phyloP scores from a whole-genome alignment of 2,113 vertebrate species.

The Crotalus horridus region DNA sequence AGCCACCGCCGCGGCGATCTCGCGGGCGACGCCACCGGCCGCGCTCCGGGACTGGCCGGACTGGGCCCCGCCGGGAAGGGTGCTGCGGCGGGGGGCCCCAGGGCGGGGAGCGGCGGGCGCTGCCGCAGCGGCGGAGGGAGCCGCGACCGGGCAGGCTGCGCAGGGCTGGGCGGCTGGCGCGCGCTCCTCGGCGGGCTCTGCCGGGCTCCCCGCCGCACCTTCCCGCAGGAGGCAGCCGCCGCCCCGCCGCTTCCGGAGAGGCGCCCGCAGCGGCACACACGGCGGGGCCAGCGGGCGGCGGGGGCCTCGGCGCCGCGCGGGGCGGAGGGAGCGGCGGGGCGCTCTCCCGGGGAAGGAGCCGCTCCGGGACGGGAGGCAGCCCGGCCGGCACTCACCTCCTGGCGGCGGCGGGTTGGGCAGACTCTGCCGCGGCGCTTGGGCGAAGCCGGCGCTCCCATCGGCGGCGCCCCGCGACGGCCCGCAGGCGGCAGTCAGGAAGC shows the following conservation, averaged over 20 bases:
- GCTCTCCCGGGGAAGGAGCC: constrained; percentile 24
- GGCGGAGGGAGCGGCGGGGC: not conserved
- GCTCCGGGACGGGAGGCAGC: constrained; percentile 9
- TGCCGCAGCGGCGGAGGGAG: too few species aligned
- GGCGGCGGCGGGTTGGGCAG: not conserved
- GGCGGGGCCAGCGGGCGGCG: not conserved
- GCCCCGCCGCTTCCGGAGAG: not conserved
- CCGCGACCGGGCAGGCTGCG: not conserved
- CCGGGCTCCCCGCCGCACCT: not conserved
- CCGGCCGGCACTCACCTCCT: not conserved
- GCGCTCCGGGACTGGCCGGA: not conserved
- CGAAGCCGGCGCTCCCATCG: not conserved
- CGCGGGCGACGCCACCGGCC: constrained; percentile 12
- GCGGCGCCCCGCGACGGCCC: not conserved
- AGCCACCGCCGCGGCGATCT: not conserved
- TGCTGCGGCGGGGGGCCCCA: not conserved
- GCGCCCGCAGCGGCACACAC: not conserved
- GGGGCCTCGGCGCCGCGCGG: not conserved
- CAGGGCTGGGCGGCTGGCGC: too few species aligned
- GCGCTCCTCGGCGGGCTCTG: not conserved
- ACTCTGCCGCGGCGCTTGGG: not conserved
- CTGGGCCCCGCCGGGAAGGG: not conserved
- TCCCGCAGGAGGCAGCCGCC: not conserved
- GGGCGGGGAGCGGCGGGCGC: too few species aligned
- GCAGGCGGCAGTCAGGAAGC: not conserved